These are phyloP conservation scores for Leucosticte australis DNA, from an alignment of 2,113 vertebrate species.

Conservation along the genomic window DNA sequence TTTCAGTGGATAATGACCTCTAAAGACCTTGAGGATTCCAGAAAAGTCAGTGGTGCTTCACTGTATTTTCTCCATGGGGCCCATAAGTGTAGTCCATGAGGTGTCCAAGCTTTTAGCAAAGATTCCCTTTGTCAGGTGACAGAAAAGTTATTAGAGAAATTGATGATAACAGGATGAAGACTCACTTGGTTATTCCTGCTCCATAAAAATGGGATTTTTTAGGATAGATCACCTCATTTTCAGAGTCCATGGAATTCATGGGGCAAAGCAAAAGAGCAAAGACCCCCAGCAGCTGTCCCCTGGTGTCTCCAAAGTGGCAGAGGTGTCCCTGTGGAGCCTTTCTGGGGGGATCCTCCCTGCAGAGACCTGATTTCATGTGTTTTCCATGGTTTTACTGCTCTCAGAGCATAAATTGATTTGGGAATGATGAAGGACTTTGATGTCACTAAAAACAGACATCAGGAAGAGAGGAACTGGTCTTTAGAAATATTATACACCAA, in stretches of 20 bases:
- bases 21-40: neutral
- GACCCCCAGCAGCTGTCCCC: neutral
- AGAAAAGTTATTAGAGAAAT: neutral
- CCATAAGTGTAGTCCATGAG: neutral
- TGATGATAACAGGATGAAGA: neutral
- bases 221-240: neutral
- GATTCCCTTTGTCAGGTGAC: neutral
- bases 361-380: neutral
- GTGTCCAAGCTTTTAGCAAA: neutral
- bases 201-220: neutral
- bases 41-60: neutral
- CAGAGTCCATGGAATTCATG: neutral
- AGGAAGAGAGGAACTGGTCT: neutral
- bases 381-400: neutral
- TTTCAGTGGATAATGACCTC: neutral
- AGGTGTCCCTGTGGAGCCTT: neutral
- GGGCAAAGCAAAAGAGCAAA: neutral
- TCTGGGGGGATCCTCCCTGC: too few relatives aligned
- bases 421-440: neutral
- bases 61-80: neutral
- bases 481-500: neutral
- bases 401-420: neutral
- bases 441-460: neutral
- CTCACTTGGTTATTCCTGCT: neutral
- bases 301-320: neutral